phyloP scores from a whole-genome alignment of 2,888 invertebrate species.

The Drosophila kokeensis region DNA sequence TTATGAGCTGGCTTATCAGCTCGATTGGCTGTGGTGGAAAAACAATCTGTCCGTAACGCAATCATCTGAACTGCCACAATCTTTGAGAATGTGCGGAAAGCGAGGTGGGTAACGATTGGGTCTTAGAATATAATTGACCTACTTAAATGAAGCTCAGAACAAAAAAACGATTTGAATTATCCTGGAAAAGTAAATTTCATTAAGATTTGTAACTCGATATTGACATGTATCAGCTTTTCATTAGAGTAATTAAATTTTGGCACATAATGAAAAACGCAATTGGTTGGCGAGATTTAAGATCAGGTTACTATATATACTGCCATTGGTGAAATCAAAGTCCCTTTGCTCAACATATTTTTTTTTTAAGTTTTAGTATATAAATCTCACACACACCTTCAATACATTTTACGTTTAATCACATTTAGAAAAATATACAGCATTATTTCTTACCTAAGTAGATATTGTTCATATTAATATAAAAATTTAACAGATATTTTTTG shows the following conservation, averaged over 20 bases:
- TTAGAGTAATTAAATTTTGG: neutral
- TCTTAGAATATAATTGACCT: neutral
- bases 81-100: neutral
- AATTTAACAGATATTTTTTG: conserved; percentile 54
- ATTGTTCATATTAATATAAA: conserved; percentile 53
- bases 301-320: neutral
- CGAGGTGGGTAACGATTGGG: neutral
- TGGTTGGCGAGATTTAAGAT: neutral
- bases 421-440: conserved; percentile 75
- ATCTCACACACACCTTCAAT: neutral
- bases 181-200: neutral
- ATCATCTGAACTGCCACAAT: conserved; percentile 9
- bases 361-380: neutral
- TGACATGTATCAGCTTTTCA: neutral
- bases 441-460: conserved; percentile 56
- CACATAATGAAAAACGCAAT: neutral
- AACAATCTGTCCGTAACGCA: conserved; percentile 9
- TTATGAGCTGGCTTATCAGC: conserved; percentile 48
- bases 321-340: neutral
- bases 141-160: neutral
- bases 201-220: neutral
- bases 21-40: conserved; percentile 51
- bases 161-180: neutral
- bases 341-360: neutral
- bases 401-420: conserved; percentile 70